A percentile compares a stretch with the other conserved stretches of the same genome.
These are phyloP conservation scores for Saccopteryx leptura DNA, from an alignment of 2,113 vertebrate species.

Conservation along the genomic window DNA sequence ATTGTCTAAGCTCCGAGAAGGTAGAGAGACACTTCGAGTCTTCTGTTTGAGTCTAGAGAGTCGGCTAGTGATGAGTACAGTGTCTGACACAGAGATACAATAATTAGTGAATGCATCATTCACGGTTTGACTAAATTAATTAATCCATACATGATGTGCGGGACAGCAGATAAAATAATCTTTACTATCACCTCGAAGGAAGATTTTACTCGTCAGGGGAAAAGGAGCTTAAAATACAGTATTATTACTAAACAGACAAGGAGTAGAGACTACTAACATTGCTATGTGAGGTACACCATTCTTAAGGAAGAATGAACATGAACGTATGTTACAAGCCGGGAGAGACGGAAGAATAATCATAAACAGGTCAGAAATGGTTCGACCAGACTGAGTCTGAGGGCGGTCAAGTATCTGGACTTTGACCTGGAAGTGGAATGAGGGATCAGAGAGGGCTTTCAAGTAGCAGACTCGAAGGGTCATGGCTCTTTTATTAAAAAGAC, in stretches of 20 bases:
- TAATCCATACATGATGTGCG: not conserved
- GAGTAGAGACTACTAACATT: not conserved
- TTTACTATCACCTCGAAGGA: not conserved
- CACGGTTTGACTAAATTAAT: not conserved
- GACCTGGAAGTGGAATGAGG: not conserved
- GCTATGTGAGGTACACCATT: not conserved
- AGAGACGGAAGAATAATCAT: not conserved
- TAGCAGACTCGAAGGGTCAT: not conserved
- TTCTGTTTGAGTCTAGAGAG: not conserved
- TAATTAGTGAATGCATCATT: not conserved
- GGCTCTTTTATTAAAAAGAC: not conserved
- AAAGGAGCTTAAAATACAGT: not conserved
- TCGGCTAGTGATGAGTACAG: not conserved
- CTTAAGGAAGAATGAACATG: not conserved
- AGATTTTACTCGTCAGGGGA: not conserved
- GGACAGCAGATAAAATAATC: not conserved
- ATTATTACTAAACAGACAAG: not conserved
- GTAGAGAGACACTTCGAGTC: not conserved
- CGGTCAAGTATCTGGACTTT: not conserved
- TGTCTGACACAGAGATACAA: not conserved
- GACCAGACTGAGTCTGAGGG: not conserved
- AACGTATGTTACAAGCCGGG: not conserved
- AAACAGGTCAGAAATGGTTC: not conserved
- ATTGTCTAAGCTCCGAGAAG: not conserved
- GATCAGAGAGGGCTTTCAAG: not conserved